Percentiles rank a stretch among this genome's conserved stretches.
Evolutionary conservation across 2,113 vertebrate genomes (phyloP).

Genomic region (Climacteris rufus): DNA sequence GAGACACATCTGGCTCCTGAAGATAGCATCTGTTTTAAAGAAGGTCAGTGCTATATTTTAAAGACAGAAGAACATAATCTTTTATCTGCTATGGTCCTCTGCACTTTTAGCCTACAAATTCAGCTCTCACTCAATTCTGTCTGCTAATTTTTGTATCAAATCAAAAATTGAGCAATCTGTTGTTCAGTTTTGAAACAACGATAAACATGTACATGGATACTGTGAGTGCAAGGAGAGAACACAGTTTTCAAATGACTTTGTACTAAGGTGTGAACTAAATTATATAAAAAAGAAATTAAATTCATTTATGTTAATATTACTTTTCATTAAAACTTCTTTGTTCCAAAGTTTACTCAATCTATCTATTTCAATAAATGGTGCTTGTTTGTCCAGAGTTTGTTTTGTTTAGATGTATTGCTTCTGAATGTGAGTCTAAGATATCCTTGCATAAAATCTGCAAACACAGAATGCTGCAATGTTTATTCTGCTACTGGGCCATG

Average conservation of each 20-base stretch:
- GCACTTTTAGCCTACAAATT: constrained; percentile 19
- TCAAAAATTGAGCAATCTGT: background rate
- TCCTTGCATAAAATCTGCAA: background rate
- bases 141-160: constrained; percentile 3
- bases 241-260: background rate
- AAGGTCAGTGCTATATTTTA: constrained; percentile 62
- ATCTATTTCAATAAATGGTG: background rate
- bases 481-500: background rate
- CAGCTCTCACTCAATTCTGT: background rate
- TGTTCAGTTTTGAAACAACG: background rate
- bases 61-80: constrained; percentile 35
- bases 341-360: background rate
- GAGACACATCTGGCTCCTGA: constrained; percentile 69
- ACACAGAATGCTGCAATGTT: background rate
- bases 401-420: background rate
- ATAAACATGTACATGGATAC: background rate
- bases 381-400: background rate
- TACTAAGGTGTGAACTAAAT: background rate
- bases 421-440: background rate
- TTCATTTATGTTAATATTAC: background rate
- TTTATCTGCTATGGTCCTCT: constrained; percentile 29
- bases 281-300: background rate
- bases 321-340: background rate
- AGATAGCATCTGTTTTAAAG: constrained; percentile 68
- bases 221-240: background rate